phyloP scores from a whole-genome alignment of 2,888 invertebrate species.

The Clostera curtula region DNA sequence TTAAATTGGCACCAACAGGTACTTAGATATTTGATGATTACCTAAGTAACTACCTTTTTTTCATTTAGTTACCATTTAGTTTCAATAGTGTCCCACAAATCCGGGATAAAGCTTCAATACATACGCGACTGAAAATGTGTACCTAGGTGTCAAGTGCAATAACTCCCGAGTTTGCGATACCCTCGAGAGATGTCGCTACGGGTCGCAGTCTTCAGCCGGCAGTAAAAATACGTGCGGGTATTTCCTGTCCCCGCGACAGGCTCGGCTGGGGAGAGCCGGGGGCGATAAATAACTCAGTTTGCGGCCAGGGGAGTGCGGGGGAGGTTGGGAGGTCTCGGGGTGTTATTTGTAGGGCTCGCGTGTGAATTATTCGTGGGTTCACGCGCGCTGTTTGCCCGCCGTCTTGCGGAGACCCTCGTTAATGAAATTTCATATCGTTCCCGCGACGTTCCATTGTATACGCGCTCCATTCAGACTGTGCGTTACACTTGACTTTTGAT shows the following conservation, averaged over 20 bases:
- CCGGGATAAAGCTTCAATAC: too few relatives aligned
- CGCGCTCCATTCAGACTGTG: constrained; percentile 48
- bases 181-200: constrained; percentile 57
- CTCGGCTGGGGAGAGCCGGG: constrained; percentile 38
- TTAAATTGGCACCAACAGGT: too few relatives aligned
- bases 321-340: constrained; percentile 22
- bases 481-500: constrained; percentile 52
- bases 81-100: too few relatives aligned
- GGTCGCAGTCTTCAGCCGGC: constrained; percentile 47
- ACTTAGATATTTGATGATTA: too few relatives aligned
- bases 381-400: constrained; percentile 67
- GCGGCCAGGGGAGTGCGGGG: constrained; percentile 39
- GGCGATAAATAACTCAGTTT: constrained; percentile 72
- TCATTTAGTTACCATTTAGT: too few relatives aligned
- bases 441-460: constrained; percentile 46
- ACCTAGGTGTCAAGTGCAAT: constrained; percentile 14
- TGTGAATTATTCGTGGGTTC: constrained; percentile 75
- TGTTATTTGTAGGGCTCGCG: constrained; percentile 73
- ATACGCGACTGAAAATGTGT: constrained; percentile 14
- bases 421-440: constrained; percentile 71
- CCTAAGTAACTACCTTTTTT: too few relatives aligned
- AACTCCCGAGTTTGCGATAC: constrained; percentile 24
- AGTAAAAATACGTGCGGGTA: constrained; percentile 71
- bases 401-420: constrained; percentile 66
- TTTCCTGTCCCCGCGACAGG: constrained; percentile 58